These are phyloP conservation scores for Triplophysa siluroides DNA, from an alignment of 2,113 vertebrate species.

Conservation along the genomic window DNA sequence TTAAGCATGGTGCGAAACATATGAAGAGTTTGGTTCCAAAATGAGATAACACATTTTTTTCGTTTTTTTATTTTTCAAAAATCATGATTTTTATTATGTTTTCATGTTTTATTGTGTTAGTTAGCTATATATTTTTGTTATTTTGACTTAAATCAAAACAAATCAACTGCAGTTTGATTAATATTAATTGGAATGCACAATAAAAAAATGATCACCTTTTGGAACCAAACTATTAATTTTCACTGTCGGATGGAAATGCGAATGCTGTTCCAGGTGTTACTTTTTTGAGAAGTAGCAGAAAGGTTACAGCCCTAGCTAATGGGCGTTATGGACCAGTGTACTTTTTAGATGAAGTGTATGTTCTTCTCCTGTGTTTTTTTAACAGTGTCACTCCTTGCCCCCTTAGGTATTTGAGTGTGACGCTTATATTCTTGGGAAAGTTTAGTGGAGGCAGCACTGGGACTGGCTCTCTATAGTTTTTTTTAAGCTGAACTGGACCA, in stretches of 20 bases:
- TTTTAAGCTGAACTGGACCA: conserved; percentile 37
- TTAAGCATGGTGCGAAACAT: background rate
- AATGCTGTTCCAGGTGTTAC: background rate
- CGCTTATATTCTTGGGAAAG: background rate
- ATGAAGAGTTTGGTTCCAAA: background rate
- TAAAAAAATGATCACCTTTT: too few species aligned
- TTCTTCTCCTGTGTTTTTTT: background rate
- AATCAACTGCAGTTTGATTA: too few species aligned
- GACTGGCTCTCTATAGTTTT: conserved; percentile 18
- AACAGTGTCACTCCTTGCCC: background rate
- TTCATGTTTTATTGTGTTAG: too few species aligned
- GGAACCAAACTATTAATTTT: too few species aligned
- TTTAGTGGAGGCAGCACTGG: background rate
- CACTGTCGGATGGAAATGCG: too few species aligned
- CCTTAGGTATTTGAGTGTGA: conserved; percentile 5
- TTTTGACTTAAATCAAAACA: too few species aligned
- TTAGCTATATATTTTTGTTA: too few species aligned
- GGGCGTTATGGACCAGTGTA: background rate
- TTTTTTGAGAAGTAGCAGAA: background rate
- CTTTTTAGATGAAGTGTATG: conserved; percentile 24
- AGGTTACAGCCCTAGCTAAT: conserved; percentile 8
- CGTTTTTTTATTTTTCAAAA: too few species aligned
- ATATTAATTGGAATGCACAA: background rate
- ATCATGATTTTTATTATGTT: too few species aligned
- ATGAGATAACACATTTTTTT: too few species aligned